phyloP scores from a whole-genome alignment of 2,113 vertebrate species.

The Cyanoliseus patagonus region DNA sequence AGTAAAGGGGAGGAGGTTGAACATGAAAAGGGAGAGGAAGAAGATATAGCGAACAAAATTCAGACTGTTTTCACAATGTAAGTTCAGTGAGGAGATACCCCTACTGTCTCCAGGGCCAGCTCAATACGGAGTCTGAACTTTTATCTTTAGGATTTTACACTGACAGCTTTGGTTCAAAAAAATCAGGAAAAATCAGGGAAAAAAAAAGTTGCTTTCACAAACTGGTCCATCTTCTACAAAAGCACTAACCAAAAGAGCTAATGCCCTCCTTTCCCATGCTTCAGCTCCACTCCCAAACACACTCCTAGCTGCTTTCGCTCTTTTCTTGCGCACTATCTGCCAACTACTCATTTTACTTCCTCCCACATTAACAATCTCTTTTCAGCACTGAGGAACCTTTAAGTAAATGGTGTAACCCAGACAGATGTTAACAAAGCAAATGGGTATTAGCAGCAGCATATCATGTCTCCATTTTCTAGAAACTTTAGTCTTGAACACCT shows the following conservation, averaged over 20 bases:
- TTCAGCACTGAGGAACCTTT: background rate
- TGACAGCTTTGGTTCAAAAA: background rate
- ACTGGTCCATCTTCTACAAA: background rate
- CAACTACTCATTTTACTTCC: background rate
- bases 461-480: background rate
- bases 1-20: background rate
- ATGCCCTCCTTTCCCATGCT: background rate
- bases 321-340: background rate
- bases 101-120: background rate
- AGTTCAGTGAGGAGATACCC: background rate
- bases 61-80: background rate
- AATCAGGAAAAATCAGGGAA: background rate
- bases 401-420: background rate
- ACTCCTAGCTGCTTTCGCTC: background rate
- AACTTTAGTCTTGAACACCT: background rate
- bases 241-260: background rate
- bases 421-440: background rate
- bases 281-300: background rate
- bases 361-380: background rate
- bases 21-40: background rate
- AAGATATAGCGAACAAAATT: background rate
- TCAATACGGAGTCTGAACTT: background rate
- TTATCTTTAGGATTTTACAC: background rate
- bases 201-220: background rate
- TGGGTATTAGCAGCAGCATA: background rate